Evolutionary conservation across 1,140 invertebrate species (phyloP).

Genomic region (Globodera ellingtonae): DNA sequence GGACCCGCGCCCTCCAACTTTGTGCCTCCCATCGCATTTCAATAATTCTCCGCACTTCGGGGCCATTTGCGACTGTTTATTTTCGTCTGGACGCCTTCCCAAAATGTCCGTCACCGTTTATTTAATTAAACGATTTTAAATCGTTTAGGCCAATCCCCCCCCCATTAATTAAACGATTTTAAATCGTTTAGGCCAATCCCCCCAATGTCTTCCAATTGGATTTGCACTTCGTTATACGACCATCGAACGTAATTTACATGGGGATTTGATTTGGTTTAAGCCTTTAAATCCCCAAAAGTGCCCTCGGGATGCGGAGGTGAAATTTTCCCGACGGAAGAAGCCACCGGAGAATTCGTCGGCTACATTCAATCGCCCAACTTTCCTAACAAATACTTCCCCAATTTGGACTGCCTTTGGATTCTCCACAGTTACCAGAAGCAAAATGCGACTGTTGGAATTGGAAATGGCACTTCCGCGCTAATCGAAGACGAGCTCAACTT

Average conservation of each 20-base stretch:
- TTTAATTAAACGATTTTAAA: neutral
- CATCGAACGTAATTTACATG: slow-evolving; percentile 62
- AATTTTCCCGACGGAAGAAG: slow-evolving; percentile 32
- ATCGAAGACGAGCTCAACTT: neutral
- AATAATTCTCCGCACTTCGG: slow-evolving; percentile 32
- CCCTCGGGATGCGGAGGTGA: slow-evolving; percentile 53
- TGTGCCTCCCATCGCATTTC: slow-evolving; percentile 14
- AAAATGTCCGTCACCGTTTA: neutral
- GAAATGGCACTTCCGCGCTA: neutral
- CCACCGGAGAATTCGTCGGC: slow-evolving; percentile 34
- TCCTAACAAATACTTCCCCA: slow-evolving; percentile 57
- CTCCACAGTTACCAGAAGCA: slow-evolving; percentile 45
- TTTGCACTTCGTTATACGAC: slow-evolving; percentile 66
- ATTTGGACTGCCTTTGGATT: slow-evolving; percentile 66
- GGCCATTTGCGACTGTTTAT: slow-evolving; percentile 32
- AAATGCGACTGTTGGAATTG: neutral
- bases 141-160: slow-evolving; percentile 15
- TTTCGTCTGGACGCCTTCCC: slow-evolving; percentile 23
- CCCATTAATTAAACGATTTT: neutral
- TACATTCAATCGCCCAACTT: slow-evolving; percentile 61
- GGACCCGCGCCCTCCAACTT: slow-evolving; percentile 27
- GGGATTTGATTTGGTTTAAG: neutral
- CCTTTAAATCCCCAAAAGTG: slow-evolving; percentile 53
- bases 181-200: slow-evolving; percentile 12
- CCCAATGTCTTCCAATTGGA: slow-evolving; percentile 31